These are phyloP conservation scores for Tonatia bakeri DNA, from an alignment of 2,113 vertebrate genomes.

Conservation along the genomic window DNA sequence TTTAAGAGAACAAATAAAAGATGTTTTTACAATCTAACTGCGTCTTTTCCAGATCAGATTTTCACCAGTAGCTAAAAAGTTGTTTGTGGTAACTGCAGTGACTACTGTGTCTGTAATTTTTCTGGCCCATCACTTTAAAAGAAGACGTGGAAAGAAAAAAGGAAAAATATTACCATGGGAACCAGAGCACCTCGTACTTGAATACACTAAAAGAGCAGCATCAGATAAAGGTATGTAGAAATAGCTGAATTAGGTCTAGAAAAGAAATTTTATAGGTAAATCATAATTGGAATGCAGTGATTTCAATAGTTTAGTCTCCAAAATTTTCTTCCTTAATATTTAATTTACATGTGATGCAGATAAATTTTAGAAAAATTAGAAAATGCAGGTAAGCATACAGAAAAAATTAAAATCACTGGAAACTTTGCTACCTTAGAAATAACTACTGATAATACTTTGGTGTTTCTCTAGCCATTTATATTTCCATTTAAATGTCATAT, in stretches of 20 bases:
- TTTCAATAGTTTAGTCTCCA: constrained; percentile 8
- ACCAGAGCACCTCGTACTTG: constrained; percentile 81
- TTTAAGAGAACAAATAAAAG: background rate
- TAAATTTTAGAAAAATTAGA: background rate
- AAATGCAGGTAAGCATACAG: background rate
- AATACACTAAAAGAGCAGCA: constrained; percentile 79
- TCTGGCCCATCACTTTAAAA: constrained; percentile 92
- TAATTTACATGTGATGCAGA: background rate
- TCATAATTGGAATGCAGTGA: background rate
- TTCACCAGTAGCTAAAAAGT: constrained; percentile 88
- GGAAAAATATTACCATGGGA: constrained; percentile 86
- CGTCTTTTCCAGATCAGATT: constrained; percentile 85
- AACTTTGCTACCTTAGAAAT: background rate
- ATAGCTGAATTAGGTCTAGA: background rate
- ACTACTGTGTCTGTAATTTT: constrained; percentile 90
- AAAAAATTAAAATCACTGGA: background rate
- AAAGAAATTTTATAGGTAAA: background rate
- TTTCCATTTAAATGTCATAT: background rate
- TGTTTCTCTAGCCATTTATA: background rate
- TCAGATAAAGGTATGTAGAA: constrained; percentile 85
- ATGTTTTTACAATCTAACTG: background rate
- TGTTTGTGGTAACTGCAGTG: constrained; percentile 89
- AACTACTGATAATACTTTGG: background rate
- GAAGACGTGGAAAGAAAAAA: constrained; percentile 89
- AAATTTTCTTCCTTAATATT: background rate